Percentiles rank a stretch among this genome's conserved stretches.
Conservation (phyloP, 2,113 vertebrate genomes). For the Peromyscus maniculatus region DNA sequence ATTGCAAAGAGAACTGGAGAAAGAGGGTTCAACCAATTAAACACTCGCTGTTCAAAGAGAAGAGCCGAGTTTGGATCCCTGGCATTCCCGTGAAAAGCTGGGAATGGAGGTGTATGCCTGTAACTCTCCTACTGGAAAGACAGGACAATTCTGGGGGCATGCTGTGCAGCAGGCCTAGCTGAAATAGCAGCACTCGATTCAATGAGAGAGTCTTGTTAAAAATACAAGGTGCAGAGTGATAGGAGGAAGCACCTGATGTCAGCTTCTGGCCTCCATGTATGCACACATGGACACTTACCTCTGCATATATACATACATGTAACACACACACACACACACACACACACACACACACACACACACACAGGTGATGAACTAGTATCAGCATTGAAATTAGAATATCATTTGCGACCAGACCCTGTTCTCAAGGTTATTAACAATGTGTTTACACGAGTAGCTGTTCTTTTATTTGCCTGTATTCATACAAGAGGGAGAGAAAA, state of each 20-base stretch:
- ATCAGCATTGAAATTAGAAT: conserved; percentile 1
- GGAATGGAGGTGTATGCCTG: background rate
- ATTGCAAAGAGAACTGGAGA: background rate
- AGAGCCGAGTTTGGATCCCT: background rate
- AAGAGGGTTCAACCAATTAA: background rate
- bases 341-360: background rate
- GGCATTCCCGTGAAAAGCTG: too few species aligned
- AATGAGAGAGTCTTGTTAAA: background rate
- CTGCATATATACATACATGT: too few species aligned
- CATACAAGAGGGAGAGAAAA: background rate
- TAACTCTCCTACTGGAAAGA: too few species aligned
- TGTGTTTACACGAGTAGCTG: background rate
- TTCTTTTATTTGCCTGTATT: conserved; percentile 10
- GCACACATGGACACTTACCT: background rate
- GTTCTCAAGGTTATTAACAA: conserved; percentile 4
- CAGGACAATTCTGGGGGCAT: background rate
- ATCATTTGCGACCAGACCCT: background rate
- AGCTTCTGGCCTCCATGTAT: background rate
- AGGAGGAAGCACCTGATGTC: too few species aligned
- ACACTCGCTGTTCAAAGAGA: background rate
- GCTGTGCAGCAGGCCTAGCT: background rate
- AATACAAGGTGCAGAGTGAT: background rate
- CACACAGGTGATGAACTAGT: background rate
- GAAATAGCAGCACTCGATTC: background rate
- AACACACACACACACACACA: too few species aligned